phyloP scores from a whole-genome alignment of 2,113 vertebrate genomes.

The Climacteris rufus region DNA sequence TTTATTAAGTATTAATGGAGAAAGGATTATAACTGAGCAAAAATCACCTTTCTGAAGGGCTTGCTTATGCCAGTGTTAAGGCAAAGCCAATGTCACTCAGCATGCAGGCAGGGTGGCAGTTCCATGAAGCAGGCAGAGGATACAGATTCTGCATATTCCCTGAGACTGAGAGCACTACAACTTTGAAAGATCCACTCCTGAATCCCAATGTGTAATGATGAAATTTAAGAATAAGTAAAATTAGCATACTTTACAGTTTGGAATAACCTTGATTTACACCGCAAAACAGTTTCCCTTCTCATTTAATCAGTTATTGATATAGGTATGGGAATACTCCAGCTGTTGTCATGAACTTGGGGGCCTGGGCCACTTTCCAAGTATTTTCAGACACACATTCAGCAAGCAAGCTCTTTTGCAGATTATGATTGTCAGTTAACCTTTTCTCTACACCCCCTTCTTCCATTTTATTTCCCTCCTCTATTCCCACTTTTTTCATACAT shows the following conservation, averaged over 20 bases:
- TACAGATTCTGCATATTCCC: not conserved
- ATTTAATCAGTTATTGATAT: not conserved
- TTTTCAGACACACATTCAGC: not conserved
- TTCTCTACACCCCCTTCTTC: not conserved
- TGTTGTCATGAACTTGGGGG: not conserved
- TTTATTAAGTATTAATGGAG: not conserved
- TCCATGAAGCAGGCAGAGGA: not conserved
- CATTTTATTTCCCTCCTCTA: not conserved
- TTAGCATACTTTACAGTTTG: not conserved
- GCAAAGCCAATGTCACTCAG: not conserved
- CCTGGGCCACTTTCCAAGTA: not conserved
- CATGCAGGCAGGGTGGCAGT: not conserved
- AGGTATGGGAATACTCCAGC: constrained; percentile 16
- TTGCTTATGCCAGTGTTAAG: not conserved
- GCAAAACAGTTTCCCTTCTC: not conserved
- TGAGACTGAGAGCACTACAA: not conserved
- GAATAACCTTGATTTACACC: not conserved
- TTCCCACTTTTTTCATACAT: not conserved
- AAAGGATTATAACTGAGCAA: not conserved
- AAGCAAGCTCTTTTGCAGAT: constrained; percentile 27
- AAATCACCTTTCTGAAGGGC: not conserved
- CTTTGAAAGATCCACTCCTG: not conserved
- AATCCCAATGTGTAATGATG: not conserved
- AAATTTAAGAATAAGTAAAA: not conserved
- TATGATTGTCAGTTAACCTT: not conserved